Base-by-base conservation (phyloP, 2,888 invertebrate genomes). In the Leptinotarsa peninsularis region DNA sequence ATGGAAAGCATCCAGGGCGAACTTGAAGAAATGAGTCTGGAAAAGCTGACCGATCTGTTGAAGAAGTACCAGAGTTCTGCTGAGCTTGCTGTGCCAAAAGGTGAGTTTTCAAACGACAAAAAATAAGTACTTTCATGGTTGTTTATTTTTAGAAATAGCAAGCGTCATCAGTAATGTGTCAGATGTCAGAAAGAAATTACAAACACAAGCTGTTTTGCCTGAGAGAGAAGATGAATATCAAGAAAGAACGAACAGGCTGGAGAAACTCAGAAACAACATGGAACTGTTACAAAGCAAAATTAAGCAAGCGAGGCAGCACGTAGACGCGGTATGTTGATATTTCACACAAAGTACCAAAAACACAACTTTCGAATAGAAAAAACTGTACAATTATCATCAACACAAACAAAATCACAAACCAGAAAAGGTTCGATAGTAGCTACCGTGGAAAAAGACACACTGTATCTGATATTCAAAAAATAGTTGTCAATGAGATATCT, bases 261-360 rank as follows among this genome's bases (percentile, higher is more conserved):
- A 60, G 7, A 49, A 71, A 5, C 43, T 76, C 17, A 88, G 92
- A 0, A 90, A 91, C 4, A 93, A 93, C 80, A 85, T 96, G 18
- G 90, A 91, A 72, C 92, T 92, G 74, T 89, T 97, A 1, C 90
- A 92, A 71, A 93, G 94, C 83, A 93, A 93, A 84, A 94, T 97
- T 71, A 90, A 92, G 2, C 92, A 93, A 84, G 96, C 97, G 0
- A 89, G 93, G 77, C 96, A 97, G 85, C 93, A 94, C 2, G 96
- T 96, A 0, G 93, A 95, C 79, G 93, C 94, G 82, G 96, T 96
- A 87, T 90, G 90, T 88, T 10, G 3, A 43, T 43, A 43, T 43
- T 10, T 43, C 43, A 43, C 43, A 3, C 43, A 43, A 43, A 10
- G 43, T 10, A 43, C 43, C 43, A 43, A 3, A 43, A 43, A 13